phyloP scores from a whole-genome alignment of 2,797 vertebrate species.

The Borostomias antarcticus region DNA sequence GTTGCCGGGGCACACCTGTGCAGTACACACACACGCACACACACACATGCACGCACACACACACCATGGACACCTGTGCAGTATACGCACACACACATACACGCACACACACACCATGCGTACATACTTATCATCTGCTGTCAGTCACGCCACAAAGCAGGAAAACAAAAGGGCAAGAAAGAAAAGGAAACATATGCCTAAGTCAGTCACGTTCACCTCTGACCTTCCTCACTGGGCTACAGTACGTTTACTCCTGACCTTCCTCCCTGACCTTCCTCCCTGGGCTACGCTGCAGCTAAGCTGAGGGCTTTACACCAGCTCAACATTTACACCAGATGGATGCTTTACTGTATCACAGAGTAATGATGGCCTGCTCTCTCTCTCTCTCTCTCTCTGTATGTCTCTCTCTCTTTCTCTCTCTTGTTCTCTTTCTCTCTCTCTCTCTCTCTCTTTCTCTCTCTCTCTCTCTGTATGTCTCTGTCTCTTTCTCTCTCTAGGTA shows the following conservation, averaged over 20 bases:
- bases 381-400: conserved; percentile 17
- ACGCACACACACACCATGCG: not conserved
- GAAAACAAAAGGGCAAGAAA: conserved; percentile 48
- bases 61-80: not conserved
- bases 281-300: conserved; percentile 83
- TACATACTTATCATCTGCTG: conserved; percentile 24
- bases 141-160: conserved; percentile 25
- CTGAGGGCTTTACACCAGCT: conserved; percentile 88
- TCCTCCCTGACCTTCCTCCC: conserved; percentile 82
- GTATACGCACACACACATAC: too few relatives aligned
- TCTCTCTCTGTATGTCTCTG: too few relatives aligned
- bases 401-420: conserved; percentile 32
- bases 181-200: conserved; percentile 80
- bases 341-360: conserved; percentile 85
- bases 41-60: too few relatives aligned
- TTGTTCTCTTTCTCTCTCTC: not conserved
- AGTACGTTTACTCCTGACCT: conserved; percentile 78
- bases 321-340: conserved; percentile 93
- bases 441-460: not conserved
- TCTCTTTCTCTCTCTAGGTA: conserved; percentile 59
- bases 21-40: too few relatives aligned
- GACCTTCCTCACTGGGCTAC: conserved; percentile 81
- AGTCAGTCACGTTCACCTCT: conserved; percentile 79
- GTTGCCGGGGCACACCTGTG: too few relatives aligned
- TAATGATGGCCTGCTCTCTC: conserved; percentile 79